Evolutionary conservation across 2,113 vertebrate genomes (phyloP), one percentile per base, ranked within the genome.

Genomic region (Oenanthe oenanthe): DNA sequence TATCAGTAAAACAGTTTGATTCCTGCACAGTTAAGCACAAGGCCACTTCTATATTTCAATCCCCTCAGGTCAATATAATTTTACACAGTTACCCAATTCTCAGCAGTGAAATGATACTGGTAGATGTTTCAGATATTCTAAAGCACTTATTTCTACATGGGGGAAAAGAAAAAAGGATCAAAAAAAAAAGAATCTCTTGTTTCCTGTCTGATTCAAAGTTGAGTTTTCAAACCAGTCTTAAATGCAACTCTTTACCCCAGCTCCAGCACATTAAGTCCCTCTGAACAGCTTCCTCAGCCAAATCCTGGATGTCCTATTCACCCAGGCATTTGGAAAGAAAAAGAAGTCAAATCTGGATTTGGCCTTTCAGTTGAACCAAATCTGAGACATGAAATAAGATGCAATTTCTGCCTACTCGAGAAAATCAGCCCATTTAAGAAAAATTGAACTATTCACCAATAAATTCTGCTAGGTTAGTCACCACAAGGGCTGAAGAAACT

Each of bases 1-100:
- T 95, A 96, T 97, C 95, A 95, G 96, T 97, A 94, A 76, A 95
- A 97, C 93, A 88, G 96, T 96, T 89, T 95, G 97, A 97, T 95
- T 96, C 95, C 93, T 80, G 95, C 88, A 94, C 95, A 73, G 85
- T 93, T 95, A 97, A 96, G 96, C 68, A 9, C 88, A 76, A 4
- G 58, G 91, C 95, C 83, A 88, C 95, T 92, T 96, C 93, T 86
- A 34, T 92, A 89, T 95, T 95, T 96, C 93, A 86, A 50, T 95
- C 94, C 94, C 96, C 92, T 81, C 84, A 61, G 95, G 95, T 95
- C 95, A 96, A 74, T 90, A 94, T 76, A 76, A 95, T 96, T 96
- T 96, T 92, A 96, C 84, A 95, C 96, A 95, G 95, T 90, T 92
- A 84, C 85, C 77, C 83, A 54, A 36, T 89, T 91, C 96, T 96